Conservation (phyloP, 2,888 invertebrate species). For the Dynastes maya region DNA sequence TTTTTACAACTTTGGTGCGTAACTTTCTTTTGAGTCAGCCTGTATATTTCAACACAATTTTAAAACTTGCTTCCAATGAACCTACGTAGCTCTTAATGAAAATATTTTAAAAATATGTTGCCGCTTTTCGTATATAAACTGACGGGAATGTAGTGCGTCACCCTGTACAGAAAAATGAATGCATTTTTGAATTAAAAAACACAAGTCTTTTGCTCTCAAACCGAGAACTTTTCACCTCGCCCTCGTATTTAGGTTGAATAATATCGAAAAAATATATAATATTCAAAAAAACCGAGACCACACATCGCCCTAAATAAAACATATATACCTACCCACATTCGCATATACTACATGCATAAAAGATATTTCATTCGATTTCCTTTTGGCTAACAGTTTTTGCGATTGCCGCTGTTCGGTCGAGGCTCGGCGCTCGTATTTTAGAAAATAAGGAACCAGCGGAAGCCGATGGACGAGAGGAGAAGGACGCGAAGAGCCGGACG, state of each 20-base stretch:
- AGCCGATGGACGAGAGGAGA: conserved; percentile 29
- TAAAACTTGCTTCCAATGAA: too few species aligned
- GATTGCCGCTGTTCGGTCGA: conserved; percentile 31
- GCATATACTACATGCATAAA: conserved; percentile 28
- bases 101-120: too few species aligned
- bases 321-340: not conserved
- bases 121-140: too few species aligned
- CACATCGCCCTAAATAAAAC: conserved; percentile 50
- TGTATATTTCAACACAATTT: too few species aligned
- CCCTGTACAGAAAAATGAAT: too few species aligned
- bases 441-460: conserved; percentile 41
- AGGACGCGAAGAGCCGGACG: conserved; percentile 22
- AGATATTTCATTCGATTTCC: conserved; percentile 49
- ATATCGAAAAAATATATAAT: not conserved
- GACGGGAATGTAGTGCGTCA: too few species aligned
- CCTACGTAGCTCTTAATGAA: too few species aligned
- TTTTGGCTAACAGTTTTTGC: conserved; percentile 53
- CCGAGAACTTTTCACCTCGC: too few species aligned
- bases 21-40: too few species aligned
- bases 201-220: too few species aligned
- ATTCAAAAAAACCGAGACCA: conserved; percentile 46
- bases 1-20: too few species aligned
- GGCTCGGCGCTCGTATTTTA: not conserved
- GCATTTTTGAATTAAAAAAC: too few species aligned
- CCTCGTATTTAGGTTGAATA: conserved; percentile 7